Evolutionary conservation across 92 coral and sea anemone genomes (phyloP).

Genomic region (Parazoanthus swiftii): DNA sequence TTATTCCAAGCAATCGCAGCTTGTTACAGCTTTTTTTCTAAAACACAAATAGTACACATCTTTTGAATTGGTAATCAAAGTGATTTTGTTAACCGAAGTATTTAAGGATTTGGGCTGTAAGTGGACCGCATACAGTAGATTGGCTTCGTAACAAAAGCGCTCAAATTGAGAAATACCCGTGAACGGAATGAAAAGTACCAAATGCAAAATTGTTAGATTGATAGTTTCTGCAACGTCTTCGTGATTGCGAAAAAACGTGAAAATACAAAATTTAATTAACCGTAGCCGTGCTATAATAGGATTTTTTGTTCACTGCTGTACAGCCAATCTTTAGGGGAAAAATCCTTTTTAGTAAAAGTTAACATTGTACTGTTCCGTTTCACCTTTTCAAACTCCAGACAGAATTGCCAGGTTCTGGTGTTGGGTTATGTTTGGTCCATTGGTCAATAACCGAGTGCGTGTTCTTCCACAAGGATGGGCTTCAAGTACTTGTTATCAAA

Average conservation of each 20-base stretch:
- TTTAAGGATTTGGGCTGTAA: no score
- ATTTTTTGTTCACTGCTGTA: not conserved
- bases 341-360: not conserved
- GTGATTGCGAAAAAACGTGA: not conserved
- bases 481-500: constrained; percentile 91
- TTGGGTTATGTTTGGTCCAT: not conserved
- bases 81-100: no score
- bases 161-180: not conserved
- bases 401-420: not conserved
- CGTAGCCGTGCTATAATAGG: not conserved
- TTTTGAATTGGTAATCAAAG: no score
- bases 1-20: no score
- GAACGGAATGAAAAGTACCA: not conserved
- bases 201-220: not conserved
- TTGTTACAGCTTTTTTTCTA: no score
- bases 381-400: not conserved
- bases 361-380: not conserved
- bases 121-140: no score
- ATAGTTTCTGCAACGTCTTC: not conserved
- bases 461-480: constrained; percentile 95
- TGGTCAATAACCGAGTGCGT: constrained; percentile 46
- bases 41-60: no score
- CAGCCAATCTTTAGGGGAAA: not conserved
- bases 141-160: not conserved
- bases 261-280: not conserved